Base-by-base conservation (phyloP, 1,140 invertebrate genomes). In the Zaprionus capensis region DNA sequence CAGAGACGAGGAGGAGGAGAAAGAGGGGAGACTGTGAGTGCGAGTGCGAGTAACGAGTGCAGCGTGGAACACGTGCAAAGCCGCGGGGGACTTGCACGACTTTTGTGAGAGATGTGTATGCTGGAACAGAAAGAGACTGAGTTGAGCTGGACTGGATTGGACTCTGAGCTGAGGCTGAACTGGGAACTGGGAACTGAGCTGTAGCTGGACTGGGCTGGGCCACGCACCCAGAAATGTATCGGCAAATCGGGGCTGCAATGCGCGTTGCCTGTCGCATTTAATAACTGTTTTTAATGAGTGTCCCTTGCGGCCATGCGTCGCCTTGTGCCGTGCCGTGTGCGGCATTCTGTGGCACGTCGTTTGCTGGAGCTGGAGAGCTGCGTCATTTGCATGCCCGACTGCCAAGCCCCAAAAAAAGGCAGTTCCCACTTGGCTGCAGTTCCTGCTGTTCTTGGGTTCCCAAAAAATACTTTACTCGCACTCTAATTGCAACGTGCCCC, bases 241-340 rank as follows among this genome's bases (percentile, higher is more conserved):
- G 72, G 79, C n/a, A 46, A 46, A 46, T 46, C 41, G 41, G 41
- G 41, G 41, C 41, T 11, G 71, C 38, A 86, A 88, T 81, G 84
- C 84, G 84, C 84, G 84, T 88, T 88, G 84, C 85, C 81, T 88
- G 85, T 88, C 85, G 85, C 85, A 85, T 88, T 88, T 88, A 88
- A 88, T 90, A 88, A 88, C 85, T 88, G 85, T 88, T 88, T 88
- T 88, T 88, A 90, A 90, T 88, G 84, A 88, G 84, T 88, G 85
- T 90, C 85, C 85, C 85, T 88, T 82, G 85, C 68, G 84, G 84
- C 65, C 73, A 66, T 70, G 82, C 73, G 77, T 80, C 69, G 67
- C 41, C 28, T 20, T 55, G 26, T 46, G 38, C 24, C 38, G n/a
- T 41, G 38, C 63, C 22, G 17, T 67, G 24, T 67, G 65, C 57